Conservation (phyloP, 1,140 invertebrate genomes). For the Whitmania pigra region DNA sequence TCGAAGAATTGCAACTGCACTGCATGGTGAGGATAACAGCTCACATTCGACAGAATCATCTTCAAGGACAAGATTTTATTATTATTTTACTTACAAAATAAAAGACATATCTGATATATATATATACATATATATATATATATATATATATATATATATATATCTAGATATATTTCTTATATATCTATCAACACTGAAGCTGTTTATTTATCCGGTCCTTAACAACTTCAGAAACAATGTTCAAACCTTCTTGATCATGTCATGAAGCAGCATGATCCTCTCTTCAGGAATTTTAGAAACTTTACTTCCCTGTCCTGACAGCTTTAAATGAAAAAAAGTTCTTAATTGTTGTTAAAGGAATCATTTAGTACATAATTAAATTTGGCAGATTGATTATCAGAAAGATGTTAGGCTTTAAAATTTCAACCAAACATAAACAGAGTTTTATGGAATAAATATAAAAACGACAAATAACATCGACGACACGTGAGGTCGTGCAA, state of each 20-base stretch:
- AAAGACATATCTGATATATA: too few species aligned
- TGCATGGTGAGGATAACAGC: slow-evolving; percentile 42
- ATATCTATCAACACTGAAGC: too few species aligned
- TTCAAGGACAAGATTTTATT: slow-evolving; percentile 30
- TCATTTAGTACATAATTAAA: too few species aligned
- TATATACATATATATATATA: too few species aligned
- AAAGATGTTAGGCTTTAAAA: neutral
- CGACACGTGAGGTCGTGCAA: neutral
- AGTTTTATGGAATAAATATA: too few species aligned
- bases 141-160: too few species aligned
- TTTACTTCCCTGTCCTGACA: neutral
- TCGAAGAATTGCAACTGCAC: slow-evolving; percentile 49
- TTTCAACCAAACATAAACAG: neutral
- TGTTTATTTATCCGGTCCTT: too few species aligned
- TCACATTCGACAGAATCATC: slow-evolving; percentile 44
- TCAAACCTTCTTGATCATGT: neutral
- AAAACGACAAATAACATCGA: too few species aligned
- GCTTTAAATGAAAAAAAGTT: slow-evolving; percentile 7
- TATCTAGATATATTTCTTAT: too few species aligned
- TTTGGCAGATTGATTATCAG: neutral
- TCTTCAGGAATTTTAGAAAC: neutral
- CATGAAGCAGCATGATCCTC: neutral
- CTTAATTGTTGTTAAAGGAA: too few species aligned
- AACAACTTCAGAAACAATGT: neutral
- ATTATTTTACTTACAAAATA: too few species aligned